phyloP scores from a whole-genome alignment of 2,888 invertebrate genomes.

The Hipparchia semele region DNA sequence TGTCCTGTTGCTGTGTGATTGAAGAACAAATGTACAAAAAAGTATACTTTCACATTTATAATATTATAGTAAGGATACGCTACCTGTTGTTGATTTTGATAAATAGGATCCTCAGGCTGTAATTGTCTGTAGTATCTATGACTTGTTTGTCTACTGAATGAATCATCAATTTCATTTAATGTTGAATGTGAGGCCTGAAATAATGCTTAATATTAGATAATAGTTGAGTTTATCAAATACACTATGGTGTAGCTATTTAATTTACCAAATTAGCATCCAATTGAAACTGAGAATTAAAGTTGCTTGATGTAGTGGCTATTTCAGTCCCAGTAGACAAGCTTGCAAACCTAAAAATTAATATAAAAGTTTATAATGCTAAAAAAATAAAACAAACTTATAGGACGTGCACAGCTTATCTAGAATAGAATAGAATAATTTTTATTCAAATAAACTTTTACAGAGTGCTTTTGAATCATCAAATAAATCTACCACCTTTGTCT shows the following conservation, averaged over 20 bases:
- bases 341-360: slow-evolving; percentile 82
- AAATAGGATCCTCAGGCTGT: slow-evolving; percentile 74
- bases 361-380: background rate
- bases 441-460: no score
- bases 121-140: slow-evolving; percentile 71
- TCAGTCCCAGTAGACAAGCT: slow-evolving; percentile 84
- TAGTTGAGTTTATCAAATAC: background rate
- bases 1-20: no score
- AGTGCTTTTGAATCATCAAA: no score
- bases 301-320: slow-evolving; percentile 70
- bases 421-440: no score
- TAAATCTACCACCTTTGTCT: no score
- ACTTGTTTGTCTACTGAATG: slow-evolving; percentile 77
- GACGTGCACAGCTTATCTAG: no score
- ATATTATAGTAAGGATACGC: background rate
- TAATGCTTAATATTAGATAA: slow-evolving; percentile 13
- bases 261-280: slow-evolving; percentile 72
- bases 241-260: background rate
- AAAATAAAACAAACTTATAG: background rate
- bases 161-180: slow-evolving; percentile 76
- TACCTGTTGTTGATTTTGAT: slow-evolving; percentile 80
- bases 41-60: no score
- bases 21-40: no score
- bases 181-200: slow-evolving; percentile 73
- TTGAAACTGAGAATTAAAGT: slow-evolving; percentile 72